These are phyloP conservation scores for Leuciscus idus DNA, from an alignment of 2,113 vertebrate species.

Conservation along the genomic window DNA sequence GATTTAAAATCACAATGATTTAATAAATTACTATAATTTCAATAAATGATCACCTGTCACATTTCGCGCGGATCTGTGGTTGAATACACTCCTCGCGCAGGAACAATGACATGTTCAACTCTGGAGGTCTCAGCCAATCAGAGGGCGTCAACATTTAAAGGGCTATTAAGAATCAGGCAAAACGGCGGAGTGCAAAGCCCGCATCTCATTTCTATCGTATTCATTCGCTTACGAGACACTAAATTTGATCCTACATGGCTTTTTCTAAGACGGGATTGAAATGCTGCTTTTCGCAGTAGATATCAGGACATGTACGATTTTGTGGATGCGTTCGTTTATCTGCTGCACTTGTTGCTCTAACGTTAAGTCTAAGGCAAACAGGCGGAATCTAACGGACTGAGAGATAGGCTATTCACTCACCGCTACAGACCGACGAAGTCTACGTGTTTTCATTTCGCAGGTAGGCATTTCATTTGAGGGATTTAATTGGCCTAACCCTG, in stretches of 20 bases:
- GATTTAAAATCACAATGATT: background rate
- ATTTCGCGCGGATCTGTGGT: background rate
- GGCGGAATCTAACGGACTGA: constrained; percentile 36
- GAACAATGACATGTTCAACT: constrained; percentile 25
- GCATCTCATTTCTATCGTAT: constrained; percentile 33
- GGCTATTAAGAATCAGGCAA: constrained; percentile 47
- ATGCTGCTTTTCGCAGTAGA: constrained; percentile 4
- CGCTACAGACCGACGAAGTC: constrained; percentile 18
- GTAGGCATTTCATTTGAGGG: background rate
- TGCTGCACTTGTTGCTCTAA: constrained; percentile 61
- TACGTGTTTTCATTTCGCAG: background rate
- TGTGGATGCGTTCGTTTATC: constrained; percentile 31
- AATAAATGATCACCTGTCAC: background rate
- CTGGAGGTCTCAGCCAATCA: constrained; percentile 61
- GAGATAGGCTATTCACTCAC: constrained; percentile 8
- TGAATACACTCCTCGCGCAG: constrained; percentile 43
- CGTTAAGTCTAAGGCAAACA: background rate
- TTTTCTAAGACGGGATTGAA: constrained; percentile 37
- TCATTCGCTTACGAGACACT: constrained; percentile 1
- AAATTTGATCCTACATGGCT: background rate
- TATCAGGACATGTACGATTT: constrained; percentile 14
- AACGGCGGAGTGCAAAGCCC: constrained; percentile 23
- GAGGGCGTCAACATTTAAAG: constrained; percentile 57
- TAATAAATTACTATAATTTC: background rate
- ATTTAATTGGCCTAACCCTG: background rate